Evolutionary conservation across 2,113 vertebrate genomes (phyloP).

Genomic region (Epinephelus cyanopodus): DNA sequence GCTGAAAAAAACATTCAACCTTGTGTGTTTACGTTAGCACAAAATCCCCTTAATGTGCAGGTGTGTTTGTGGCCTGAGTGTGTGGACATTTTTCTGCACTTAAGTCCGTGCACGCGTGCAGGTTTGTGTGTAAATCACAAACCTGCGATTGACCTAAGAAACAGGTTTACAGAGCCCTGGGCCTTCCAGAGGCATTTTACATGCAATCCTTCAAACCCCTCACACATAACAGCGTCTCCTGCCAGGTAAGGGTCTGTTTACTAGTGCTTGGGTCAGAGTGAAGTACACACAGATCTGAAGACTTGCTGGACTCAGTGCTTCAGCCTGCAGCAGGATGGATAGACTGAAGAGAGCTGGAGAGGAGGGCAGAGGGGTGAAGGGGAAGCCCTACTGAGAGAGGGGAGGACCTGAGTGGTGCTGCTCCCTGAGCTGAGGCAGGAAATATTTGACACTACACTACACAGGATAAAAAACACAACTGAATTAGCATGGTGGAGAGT

Average conservation of each 20-base stretch:
- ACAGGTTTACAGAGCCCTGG: slow-evolving; percentile 35
- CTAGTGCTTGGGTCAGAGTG: slow-evolving; percentile 40
- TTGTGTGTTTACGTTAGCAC: not conserved
- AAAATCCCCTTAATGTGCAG: slow-evolving; percentile 11
- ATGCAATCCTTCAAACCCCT: slow-evolving; percentile 34
- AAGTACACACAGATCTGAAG: slow-evolving; percentile 43
- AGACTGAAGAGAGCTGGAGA: not conserved
- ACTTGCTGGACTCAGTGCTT: not conserved
- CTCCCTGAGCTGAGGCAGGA: not conserved
- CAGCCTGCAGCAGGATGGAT: slow-evolving; percentile 5
- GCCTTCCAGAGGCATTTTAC: slow-evolving; percentile 33
- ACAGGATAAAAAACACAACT: not conserved
- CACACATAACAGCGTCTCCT: slow-evolving; percentile 39
- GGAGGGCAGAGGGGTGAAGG: not conserved
- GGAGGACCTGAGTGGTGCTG: not conserved
- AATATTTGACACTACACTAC: not conserved
- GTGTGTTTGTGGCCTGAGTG: not conserved
- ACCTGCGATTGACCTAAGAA: slow-evolving; percentile 39
- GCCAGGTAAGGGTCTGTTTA: slow-evolving; percentile 32
- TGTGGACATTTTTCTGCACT: not conserved
- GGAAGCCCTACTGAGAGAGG: not conserved
- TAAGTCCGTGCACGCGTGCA: not conserved
- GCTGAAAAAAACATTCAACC: slow-evolving; percentile 10
- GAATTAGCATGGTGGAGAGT: not conserved
- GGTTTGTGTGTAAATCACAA: not conserved